Percentiles rank a stretch among this genome's conserved stretches.
Evolutionary conservation across 2,797 vertebrate species (phyloP).

Genomic region (Heterohyrax brucei): DNA sequence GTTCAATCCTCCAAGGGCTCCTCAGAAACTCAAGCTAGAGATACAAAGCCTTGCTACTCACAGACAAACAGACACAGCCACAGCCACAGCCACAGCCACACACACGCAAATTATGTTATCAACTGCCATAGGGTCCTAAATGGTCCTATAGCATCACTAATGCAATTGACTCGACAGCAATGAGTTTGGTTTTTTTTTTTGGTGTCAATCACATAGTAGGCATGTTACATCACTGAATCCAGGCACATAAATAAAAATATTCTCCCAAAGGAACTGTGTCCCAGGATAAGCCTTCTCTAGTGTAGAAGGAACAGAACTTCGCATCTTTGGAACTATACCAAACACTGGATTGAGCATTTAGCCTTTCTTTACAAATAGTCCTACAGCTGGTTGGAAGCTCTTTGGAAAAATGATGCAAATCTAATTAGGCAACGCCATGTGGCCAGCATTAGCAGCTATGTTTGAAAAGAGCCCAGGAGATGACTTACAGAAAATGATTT

Average conservation of each 20-base stretch:
- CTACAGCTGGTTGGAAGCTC: constrained; percentile 63
- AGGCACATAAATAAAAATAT: constrained; percentile 1
- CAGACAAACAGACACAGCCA: too few relatives aligned
- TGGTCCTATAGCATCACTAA: too few relatives aligned
- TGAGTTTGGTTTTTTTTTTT: too few relatives aligned
- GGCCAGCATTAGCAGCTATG: constrained; percentile 64
- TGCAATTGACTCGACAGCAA: too few relatives aligned
- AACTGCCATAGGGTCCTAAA: too few relatives aligned
- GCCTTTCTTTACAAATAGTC: constrained; percentile 78
- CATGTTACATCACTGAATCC: not conserved
- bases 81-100: too few relatives aligned
- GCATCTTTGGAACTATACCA: constrained; percentile 73
- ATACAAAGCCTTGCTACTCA: too few relatives aligned
- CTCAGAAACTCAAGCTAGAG: too few relatives aligned
- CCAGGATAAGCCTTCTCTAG: not conserved
- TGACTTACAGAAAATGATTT: constrained; percentile 58
- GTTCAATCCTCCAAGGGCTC: too few relatives aligned
- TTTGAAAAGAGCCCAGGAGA: constrained; percentile 70
- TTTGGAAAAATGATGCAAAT: constrained; percentile 57
- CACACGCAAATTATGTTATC: too few relatives aligned
- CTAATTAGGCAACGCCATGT: constrained; percentile 71
- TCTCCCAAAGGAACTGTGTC: not conserved
- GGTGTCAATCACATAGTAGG: not conserved
- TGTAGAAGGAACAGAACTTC: constrained; percentile 54
- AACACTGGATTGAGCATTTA: constrained; percentile 67